Percentiles rank a stretch among this genome's conserved stretches.
phyloP scores from a whole-genome alignment of 2,113 vertebrate species.

The Haemorhous mexicanus region DNA sequence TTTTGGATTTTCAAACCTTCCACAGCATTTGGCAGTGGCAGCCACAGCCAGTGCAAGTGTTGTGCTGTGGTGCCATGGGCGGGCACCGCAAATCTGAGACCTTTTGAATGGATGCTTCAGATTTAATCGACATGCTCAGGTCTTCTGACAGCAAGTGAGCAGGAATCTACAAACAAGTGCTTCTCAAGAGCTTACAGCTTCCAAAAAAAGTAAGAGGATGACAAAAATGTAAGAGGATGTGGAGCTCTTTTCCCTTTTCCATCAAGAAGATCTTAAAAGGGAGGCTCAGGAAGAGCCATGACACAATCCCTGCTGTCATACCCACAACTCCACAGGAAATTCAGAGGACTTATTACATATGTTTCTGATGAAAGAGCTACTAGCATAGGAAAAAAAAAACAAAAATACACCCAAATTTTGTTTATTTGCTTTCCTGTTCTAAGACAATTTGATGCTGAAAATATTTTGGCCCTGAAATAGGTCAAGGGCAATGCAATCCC shows the following conservation, averaged over 20 bases:
- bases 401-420: background rate
- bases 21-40: background rate
- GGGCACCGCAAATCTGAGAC: background rate
- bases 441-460: background rate
- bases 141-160: background rate
- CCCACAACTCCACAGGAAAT: background rate
- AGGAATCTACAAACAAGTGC: background rate
- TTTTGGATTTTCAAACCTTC: background rate
- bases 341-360: background rate
- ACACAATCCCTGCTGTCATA: background rate
- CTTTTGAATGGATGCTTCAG: background rate
- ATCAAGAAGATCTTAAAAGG: background rate
- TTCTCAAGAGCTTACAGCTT: background rate
- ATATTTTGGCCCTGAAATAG: background rate
- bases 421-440: background rate
- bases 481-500: background rate
- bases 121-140: background rate
- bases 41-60: background rate
- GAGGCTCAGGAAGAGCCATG: background rate
- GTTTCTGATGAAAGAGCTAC: background rate
- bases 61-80: background rate
- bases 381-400: fast-evolving
- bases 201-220: background rate
- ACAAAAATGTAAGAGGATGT: background rate
- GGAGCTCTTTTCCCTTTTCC: background rate